Conservation (phyloP, 2,888 invertebrate species). For the Microplitis manilae region DNA sequence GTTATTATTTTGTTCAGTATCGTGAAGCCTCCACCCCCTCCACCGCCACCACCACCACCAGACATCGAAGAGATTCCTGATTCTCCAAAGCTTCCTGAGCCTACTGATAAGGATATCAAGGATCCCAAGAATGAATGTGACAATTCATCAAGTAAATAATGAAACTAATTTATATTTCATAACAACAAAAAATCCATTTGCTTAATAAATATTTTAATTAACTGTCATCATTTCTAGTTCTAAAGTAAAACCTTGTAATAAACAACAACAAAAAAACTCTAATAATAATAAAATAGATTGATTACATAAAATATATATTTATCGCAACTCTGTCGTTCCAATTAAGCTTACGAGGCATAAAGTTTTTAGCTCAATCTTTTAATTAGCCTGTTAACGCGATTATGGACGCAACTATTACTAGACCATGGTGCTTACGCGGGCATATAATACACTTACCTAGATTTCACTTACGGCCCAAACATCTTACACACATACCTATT, state of each 20-base stretch:
- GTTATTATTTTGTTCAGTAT: constrained; percentile 49
- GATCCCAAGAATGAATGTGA: constrained; percentile 59
- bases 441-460: constrained; percentile 72
- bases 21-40: constrained; percentile 65
- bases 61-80: constrained; percentile 60
- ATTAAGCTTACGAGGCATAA: constrained; percentile 40
- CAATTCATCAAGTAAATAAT: constrained; percentile 54
- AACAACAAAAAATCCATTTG: too few relatives aligned
- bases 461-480: constrained; percentile 65
- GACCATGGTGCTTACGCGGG: constrained; percentile 68
- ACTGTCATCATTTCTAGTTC: neutral
- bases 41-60: constrained; percentile 67
- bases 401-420: constrained; percentile 68
- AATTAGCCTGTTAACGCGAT: constrained; percentile 65
- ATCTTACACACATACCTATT: constrained; percentile 41
- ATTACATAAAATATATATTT: constrained; percentile 2
- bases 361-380: constrained; percentile 46
- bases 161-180: neutral
- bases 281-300: constrained; percentile 2
- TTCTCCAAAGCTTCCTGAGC: constrained; percentile 53
- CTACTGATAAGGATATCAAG: constrained; percentile 53
- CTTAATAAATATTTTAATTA: neutral
- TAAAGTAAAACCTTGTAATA: neutral
- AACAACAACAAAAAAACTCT: neutral
- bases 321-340: constrained; percentile 31